Base-by-base conservation (phyloP, 2,797 vertebrate species). In the Luscinia luscinia region DNA sequence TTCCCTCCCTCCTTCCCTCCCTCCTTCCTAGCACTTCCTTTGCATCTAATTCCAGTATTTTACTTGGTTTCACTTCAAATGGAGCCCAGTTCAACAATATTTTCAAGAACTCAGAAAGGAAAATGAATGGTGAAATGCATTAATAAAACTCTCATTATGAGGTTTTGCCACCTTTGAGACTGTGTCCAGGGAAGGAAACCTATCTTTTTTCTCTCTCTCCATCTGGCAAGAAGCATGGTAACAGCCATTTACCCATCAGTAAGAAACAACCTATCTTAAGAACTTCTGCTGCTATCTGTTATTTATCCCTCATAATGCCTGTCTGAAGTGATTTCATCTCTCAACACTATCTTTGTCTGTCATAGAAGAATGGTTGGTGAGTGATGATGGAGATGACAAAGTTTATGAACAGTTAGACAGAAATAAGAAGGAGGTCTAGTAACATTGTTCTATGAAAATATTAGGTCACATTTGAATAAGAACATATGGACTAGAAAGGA, bases 341-440 rank as follows among this genome's bases (percentile, higher is more conserved):
- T 91, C 93, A 88, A 41, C 61, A 86, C 72, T 95, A 92, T 81
- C 82, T 91, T 68, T 57, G 55, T 32, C 76, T 82, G 66, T 72
- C 75, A 96, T 73, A 96, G 26, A 75, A 93, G 82, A 95, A 95
- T 75, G 61, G 52, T 64, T 95, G 91, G 84, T 96, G 87, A 55
- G 80, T 86, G 84, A 80, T 94, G 90, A 89, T 91, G 79, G 69
- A 93, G 74, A 89, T 76, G 86, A 91, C 69, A 95, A 94, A 95
- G 69, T 57, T 70, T 78, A 57, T 78, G 57, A 83, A 89, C 76
- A 90, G 72, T 67, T 80, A 89, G 90, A 66, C 11, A 34, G 41
- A 73, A 78, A 89, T 72, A 87, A 76, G 78, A 88, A 84, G 90
- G 76, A 86, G 22, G 23, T 28, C 32, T 62, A 73, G 55, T n/a